Base-by-base conservation (phyloP, 2,888 invertebrate genomes). In the Gandaritis pyraliata region DNA sequence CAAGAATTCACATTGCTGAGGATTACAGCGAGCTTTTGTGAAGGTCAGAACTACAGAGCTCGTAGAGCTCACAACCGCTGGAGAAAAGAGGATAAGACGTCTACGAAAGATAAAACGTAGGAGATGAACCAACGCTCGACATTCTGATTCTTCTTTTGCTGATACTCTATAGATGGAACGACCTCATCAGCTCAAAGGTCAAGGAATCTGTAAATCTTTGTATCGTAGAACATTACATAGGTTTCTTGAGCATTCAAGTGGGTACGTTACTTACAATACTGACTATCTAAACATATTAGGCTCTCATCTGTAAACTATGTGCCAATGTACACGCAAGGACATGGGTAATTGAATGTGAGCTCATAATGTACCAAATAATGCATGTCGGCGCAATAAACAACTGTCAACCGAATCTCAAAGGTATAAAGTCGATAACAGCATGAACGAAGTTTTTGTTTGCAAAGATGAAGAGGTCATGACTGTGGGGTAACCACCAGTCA, bases 341-440 rank as follows among this genome's bases (percentile, higher is more conserved):
- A 81, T 77, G 75, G 75, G 72, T 85, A 86, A 85, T 85, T 85
- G 80, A 83, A 84, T 80, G 74, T 78, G 73, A 74, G 76, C 73
- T 76, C 76, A 77, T 79, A 78, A 82, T 77, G 72, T 75, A 69
- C 68, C 76, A 76, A 79, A 78, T 82, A 77, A 82, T 80, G 78
- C 74, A 74, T 54, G 46, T 38, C 8, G 7, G 13, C 16, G 16
- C 39, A 70, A 74, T 29, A 29, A 58, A 15, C 50, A 38, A 81
- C 60, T 75, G 55, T 73, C 41, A 64, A 67, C 78, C 71, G 73
- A 67, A 11, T 1, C 46, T 38, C 38, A 38, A 23, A 18, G 0
- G 0, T 0, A 62, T 65, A 77, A 68, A 73, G 68, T 62, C 49
- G 29, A 36, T 63, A 72, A 61, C 66, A 4, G 10, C 0, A 36